These are phyloP conservation scores for Drosophila ezoana DNA, from an alignment of 2,888 invertebrate species.

Conservation along the genomic window DNA sequence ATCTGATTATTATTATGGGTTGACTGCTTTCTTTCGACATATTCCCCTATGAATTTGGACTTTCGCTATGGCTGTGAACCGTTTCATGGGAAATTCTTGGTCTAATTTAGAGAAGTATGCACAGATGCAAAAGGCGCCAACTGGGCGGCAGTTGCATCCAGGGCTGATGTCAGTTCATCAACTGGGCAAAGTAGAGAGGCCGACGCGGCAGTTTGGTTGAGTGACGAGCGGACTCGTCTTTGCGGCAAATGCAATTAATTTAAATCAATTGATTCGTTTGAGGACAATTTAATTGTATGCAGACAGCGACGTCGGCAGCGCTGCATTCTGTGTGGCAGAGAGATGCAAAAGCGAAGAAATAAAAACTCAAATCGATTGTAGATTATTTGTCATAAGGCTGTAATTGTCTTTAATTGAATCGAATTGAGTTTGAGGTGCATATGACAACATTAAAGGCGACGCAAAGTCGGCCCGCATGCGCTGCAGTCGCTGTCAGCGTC, in stretches of 20 bases:
- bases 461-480: constrained; percentile 64
- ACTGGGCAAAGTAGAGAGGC: constrained; percentile 19
- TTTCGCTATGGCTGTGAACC: constrained; percentile 3
- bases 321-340: constrained; percentile 34
- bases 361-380: constrained; percentile 71
- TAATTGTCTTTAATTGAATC: constrained; percentile 85
- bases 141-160: constrained; percentile 51
- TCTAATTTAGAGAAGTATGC: constrained; percentile 58
- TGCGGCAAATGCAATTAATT: constrained; percentile 84
- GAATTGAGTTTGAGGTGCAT: constrained; percentile 85
- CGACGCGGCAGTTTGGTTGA: constrained; percentile 19
- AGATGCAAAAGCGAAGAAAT: constrained; percentile 49
- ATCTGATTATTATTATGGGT: constrained; percentile 15
- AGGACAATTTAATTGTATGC: constrained; percentile 85
- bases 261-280: constrained; percentile 85
- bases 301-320: constrained; percentile 48
- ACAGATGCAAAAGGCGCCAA: constrained; percentile 53
- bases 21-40: constrained; percentile 24
- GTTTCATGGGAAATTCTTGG: constrained; percentile 54
- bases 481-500: constrained; percentile 16
- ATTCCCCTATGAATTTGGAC: constrained; percentile 15
- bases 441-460: constrained; percentile 83
- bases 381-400: constrained; percentile 80
- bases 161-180: constrained; percentile 63
- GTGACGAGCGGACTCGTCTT: constrained; percentile 47